phyloP scores from a whole-genome alignment of 2,888 invertebrate genomes.

The Seira musarum region DNA sequence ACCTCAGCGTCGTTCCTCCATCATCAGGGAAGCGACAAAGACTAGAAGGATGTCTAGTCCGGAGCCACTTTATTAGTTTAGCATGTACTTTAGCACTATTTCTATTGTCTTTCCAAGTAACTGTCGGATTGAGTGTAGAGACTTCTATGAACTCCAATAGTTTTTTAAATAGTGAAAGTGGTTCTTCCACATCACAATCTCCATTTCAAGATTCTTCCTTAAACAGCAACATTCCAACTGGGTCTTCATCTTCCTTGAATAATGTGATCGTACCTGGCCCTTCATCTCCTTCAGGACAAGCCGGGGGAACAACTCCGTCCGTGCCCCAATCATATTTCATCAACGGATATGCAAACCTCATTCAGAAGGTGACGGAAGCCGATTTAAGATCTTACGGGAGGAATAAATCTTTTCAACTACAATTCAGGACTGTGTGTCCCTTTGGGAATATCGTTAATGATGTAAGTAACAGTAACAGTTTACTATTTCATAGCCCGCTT shows the following conservation, averaged over 20 bases:
- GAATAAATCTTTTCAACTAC: slow-evolving; percentile 62
- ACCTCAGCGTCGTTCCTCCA: slow-evolving; percentile 21
- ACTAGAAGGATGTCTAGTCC: slow-evolving; percentile 1
- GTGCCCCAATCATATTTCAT: slow-evolving; percentile 62
- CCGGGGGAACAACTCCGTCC: slow-evolving; percentile 13
- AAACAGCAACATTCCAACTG: slow-evolving; percentile 29
- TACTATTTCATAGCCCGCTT: no score
- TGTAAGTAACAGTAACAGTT: no score
- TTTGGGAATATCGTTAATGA: slow-evolving; percentile 67
- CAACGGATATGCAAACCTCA: slow-evolving; percentile 63
- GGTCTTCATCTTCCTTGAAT: slow-evolving; percentile 42
- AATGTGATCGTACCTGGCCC: slow-evolving; percentile 38
- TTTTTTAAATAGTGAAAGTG: slow-evolving; percentile 46
- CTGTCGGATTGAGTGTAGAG: slow-evolving; percentile 28
- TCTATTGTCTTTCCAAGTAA: slow-evolving; percentile 36
- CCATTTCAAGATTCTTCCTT: slow-evolving; percentile 32
- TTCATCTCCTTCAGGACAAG: slow-evolving; percentile 38
- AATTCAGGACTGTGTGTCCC: slow-evolving; percentile 66
- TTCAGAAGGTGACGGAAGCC: slow-evolving; percentile 60
- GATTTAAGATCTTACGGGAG: slow-evolving; percentile 49
- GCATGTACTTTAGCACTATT: slow-evolving; percentile 35
- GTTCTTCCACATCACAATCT: slow-evolving; percentile 24
- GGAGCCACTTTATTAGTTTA: slow-evolving; percentile 27
- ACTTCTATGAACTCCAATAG: slow-evolving; percentile 31
- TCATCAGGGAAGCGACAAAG: neutral